Conservation (phyloP, 1,140 invertebrate species). For the Chrysoperla carnea region DNA sequence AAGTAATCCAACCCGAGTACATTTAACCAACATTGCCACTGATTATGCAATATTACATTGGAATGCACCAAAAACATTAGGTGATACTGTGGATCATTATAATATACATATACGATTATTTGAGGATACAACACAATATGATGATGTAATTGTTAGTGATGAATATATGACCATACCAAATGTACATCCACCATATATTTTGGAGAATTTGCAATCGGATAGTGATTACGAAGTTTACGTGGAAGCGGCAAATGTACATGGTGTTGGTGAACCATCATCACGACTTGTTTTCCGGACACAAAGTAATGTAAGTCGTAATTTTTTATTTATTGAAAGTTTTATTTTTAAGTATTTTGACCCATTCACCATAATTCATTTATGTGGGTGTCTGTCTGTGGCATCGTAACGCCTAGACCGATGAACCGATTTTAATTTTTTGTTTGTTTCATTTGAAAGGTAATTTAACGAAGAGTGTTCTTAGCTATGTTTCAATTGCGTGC, state of each 20-base stretch:
- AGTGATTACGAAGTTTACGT: constrained; percentile 67
- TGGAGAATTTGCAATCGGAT: constrained; percentile 52
- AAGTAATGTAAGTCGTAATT: constrained; percentile 33
- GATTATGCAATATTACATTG: constrained; percentile 63
- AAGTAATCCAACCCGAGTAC: constrained; percentile 42
- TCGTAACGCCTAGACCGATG: too few species aligned
- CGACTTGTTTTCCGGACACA: constrained; percentile 55
- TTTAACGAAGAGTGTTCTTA: too few species aligned
- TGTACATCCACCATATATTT: constrained; percentile 47
- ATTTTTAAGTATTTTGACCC: neutral
- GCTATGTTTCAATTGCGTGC: too few species aligned
- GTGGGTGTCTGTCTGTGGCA: too few species aligned
- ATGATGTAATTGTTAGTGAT: constrained; percentile 7
- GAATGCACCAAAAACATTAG: constrained; percentile 46
- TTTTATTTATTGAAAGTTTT: too few species aligned
- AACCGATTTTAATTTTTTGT: too few species aligned
- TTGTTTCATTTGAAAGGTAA: too few species aligned
- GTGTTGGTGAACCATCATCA: constrained; percentile 51
- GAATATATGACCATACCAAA: constrained; percentile 16
- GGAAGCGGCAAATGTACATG: constrained; percentile 62
- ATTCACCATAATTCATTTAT: too few species aligned
- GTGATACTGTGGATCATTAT: constrained; percentile 43
- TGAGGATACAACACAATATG: constrained; percentile 8
- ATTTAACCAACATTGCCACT: constrained; percentile 49
- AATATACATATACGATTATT: constrained; percentile 1